Conservation (phyloP, 2,113 vertebrate species). For the Zeus faber region DNA sequence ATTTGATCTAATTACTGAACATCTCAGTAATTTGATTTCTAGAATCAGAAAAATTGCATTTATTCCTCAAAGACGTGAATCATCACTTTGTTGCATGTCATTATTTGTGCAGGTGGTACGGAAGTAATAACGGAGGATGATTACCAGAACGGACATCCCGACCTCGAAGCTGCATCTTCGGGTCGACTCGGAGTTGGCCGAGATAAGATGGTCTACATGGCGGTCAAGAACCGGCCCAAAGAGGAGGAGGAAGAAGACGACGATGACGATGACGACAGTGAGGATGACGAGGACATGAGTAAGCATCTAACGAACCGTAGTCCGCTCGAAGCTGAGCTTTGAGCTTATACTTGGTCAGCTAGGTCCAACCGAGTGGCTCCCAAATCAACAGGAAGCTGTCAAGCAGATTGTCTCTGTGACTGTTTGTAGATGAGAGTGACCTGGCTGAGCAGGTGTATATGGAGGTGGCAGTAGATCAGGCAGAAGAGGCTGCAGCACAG, state of each 20-base stretch:
- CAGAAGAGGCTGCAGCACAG: conserved; percentile 75
- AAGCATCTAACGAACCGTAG: conserved; percentile 18
- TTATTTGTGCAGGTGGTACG: conserved; percentile 83
- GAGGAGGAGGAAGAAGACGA: conserved; percentile 86
- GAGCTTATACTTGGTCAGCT: not conserved
- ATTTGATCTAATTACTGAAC: too few species aligned
- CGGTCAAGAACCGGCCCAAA: conserved; percentile 90
- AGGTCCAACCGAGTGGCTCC: not conserved
- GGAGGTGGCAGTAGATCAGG: conserved; percentile 86
- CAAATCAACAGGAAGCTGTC: not conserved
- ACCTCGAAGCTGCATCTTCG: conserved; percentile 85
- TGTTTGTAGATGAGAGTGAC: conserved; percentile 79
- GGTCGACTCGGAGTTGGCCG: conserved; percentile 87
- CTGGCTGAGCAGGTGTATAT: conserved; percentile 90
- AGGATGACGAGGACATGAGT: conserved; percentile 66
- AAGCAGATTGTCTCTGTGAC: conserved; percentile 2
- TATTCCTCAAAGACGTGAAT: not conserved
- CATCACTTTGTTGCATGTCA: not conserved
- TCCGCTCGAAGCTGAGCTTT: not conserved
- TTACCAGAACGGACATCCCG: conserved; percentile 90
- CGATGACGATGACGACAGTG: conserved; percentile 13
- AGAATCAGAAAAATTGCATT: not conserved
- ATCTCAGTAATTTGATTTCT: not conserved
- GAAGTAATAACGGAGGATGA: conserved; percentile 97
- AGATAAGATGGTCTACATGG: conserved; percentile 99